Percentiles rank a stretch among this genome's conserved stretches.
Evolutionary conservation across 2,113 vertebrate species (phyloP).

Genomic region (Chloropsis cyanopogon): DNA sequence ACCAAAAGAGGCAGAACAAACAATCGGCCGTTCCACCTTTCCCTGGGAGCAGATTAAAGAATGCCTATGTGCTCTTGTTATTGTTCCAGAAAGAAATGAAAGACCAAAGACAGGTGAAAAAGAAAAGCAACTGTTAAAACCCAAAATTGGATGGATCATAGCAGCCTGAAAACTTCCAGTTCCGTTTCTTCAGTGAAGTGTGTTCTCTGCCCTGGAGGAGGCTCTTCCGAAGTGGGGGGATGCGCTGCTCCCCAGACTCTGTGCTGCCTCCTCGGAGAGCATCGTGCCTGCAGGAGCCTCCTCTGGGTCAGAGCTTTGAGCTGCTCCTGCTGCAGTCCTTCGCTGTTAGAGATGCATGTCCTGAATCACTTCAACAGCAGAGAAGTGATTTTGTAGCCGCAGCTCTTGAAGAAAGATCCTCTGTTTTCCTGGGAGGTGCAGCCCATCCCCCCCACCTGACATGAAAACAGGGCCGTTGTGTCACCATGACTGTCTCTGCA

Average conservation of each 20-base stretch:
- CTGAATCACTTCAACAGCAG: accelerated
- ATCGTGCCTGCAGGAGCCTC: background rate
- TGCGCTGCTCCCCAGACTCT: background rate
- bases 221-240: accelerated
- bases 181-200: background rate
- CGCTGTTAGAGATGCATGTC: accelerated
- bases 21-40: background rate
- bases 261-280: background rate
- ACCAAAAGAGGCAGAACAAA: background rate
- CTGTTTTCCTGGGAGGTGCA: background rate
- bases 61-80: background rate
- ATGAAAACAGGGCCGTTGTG: background rate
- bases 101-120: background rate
- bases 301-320: background rate
- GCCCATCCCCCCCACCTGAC: background rate
- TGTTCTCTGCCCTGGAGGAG: background rate
- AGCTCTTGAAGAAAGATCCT: background rate
- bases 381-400: background rate
- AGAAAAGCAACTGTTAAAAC: background rate
- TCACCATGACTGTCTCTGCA: accelerated
- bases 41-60: background rate
- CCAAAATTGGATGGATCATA: background rate
- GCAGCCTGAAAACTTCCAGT: background rate
- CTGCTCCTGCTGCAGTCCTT: background rate
- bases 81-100: background rate